Evolutionary conservation across 1,140 invertebrate genomes (phyloP).

Genomic region (Papilio dardanus): DNA sequence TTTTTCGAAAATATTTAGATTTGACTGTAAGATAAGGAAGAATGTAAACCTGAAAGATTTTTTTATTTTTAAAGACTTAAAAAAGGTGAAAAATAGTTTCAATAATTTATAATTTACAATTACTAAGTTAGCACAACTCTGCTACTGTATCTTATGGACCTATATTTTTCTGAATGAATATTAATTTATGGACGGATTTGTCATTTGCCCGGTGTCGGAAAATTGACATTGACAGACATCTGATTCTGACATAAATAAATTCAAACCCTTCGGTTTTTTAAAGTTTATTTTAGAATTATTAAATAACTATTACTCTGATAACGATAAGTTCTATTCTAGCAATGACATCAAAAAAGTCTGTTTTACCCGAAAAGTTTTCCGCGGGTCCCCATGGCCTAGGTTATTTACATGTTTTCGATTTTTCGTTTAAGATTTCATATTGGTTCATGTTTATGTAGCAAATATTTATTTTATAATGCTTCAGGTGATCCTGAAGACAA

Average conservation of each 20-base stretch:
- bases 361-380: conserved; percentile 69
- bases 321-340: background rate
- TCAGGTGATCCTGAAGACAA: conserved; percentile 93
- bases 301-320: background rate
- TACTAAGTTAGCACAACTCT: too few species aligned
- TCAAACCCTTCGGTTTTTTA: background rate
- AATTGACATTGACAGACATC: background rate
- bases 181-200: background rate
- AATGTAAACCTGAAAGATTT: too few species aligned
- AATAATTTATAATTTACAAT: too few species aligned
- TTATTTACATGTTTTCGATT: conserved; percentile 50
- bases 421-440: background rate
- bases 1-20: too few species aligned
- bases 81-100: too few species aligned
- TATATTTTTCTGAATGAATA: background rate
- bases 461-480: conserved; percentile 27
- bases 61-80: too few species aligned
- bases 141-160: too few species aligned
- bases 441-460: conserved; percentile 32
- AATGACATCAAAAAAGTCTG: conserved; percentile 45
- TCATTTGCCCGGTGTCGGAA: background rate
- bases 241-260: background rate
- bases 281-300: background rate
- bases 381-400: conserved; percentile 84
- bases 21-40: too few species aligned